These are phyloP conservation scores for Sceloporus undulatus DNA, from an alignment of 2,113 vertebrate genomes.

Conservation along the genomic window DNA sequence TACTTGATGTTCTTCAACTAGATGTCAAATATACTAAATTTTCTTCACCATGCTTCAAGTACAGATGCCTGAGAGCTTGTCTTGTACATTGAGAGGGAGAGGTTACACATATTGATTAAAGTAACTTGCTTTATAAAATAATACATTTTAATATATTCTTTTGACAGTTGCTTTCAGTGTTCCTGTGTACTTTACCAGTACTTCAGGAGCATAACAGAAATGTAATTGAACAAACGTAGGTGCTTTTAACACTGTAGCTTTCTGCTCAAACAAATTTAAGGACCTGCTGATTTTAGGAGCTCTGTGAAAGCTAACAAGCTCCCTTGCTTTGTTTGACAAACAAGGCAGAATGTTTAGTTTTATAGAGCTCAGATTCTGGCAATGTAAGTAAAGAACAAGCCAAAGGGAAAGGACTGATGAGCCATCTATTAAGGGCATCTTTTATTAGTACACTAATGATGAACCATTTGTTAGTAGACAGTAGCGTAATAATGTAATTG, in stretches of 20 bases:
- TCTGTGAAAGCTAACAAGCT: constrained; percentile 12
- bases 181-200: neutral
- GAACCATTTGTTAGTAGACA: neutral
- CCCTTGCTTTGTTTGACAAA: constrained; percentile 7
- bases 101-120: neutral
- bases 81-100: neutral
- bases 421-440: neutral
- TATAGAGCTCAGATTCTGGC: constrained; percentile 9
- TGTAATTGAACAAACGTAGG: constrained; percentile 7
- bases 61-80: neutral
- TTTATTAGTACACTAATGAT: neutral
- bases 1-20: neutral
- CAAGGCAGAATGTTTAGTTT: neutral
- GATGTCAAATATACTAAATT: neutral
- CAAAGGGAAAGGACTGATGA: neutral
- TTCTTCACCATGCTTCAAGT: neutral
- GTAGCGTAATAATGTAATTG: neutral
- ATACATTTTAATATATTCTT: neutral
- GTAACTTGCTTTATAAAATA: neutral
- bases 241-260: constrained; percentile 13
- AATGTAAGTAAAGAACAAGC: neutral
- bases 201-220: constrained; percentile 2
- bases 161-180: constrained; percentile 1
- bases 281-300: constrained; percentile 18
- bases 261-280: constrained; percentile 13